Percentiles rank a stretch among this genome's conserved stretches.
Conservation (phyloP, 2,888 invertebrate genomes). For the Nipponacmea schrenckii region DNA sequence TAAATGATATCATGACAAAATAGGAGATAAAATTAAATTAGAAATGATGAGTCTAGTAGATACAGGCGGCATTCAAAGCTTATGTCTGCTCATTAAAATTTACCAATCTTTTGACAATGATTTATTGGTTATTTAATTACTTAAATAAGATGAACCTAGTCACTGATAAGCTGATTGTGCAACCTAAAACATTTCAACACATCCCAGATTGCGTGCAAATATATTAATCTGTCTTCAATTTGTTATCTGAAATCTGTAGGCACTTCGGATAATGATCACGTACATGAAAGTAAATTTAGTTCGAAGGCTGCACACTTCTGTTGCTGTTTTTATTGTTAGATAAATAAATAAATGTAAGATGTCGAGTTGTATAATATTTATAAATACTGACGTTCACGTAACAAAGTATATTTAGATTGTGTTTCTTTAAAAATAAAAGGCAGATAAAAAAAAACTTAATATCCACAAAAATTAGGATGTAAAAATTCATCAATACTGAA, state of each 20-base stretch:
- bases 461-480: no score
- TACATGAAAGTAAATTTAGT: not conserved
- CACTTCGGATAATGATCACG: not conserved
- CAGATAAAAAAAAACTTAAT: no score
- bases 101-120: not conserved
- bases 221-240: not conserved
- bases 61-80: not conserved
- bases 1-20: no score
- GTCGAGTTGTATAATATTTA: no score
- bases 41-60: no score
- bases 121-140: not conserved
- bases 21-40: no score
- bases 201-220: conserved; percentile 1
- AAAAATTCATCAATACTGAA: no score
- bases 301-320: not conserved
- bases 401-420: no score
- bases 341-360: no score
- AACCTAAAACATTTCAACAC: not conserved
- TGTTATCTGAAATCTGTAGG: not conserved
- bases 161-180: conserved; percentile 5
- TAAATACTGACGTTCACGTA: no score
- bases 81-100: not conserved
- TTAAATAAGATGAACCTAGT: conserved; percentile 5
- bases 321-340: no score
- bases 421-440: no score